Evolutionary conservation across 2,113 vertebrate genomes (phyloP).

Genomic region (Mus spicilegus): DNA sequence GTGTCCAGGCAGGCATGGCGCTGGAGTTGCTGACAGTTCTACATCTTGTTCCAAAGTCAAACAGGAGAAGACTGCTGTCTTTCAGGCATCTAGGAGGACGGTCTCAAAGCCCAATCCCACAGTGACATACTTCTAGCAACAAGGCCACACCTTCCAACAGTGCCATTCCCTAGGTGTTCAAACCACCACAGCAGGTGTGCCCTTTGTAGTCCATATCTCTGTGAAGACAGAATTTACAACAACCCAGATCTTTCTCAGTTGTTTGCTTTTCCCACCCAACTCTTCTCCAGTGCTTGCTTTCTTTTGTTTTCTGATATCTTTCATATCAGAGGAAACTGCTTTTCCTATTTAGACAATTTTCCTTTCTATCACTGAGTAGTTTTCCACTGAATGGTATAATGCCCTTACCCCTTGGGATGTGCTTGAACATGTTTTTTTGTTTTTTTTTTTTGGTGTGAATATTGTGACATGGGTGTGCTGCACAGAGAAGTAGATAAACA

Average conservation of each 20-base stretch:
- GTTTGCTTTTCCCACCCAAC: not conserved
- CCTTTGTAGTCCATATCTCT: not conserved
- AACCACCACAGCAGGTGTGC: no score
- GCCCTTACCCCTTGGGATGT: not conserved
- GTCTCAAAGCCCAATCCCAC: no score
- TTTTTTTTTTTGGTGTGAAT: slow-evolving; percentile 31
- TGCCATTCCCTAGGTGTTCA: no score
- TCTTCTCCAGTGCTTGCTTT: not conserved
- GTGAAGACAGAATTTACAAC: not conserved
- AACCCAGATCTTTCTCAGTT: not conserved
- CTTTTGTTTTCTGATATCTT: not conserved
- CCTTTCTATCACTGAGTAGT: slow-evolving; percentile 1
- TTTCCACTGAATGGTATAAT: not conserved
- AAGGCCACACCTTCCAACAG: no score
- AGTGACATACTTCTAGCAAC: no score
- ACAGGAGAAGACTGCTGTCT: no score
- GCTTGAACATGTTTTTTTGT: not conserved
- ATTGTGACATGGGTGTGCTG: slow-evolving; percentile 6
- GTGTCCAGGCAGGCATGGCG: no score
- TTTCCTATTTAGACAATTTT: not conserved
- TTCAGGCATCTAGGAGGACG: no score
- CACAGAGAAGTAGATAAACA: not conserved
- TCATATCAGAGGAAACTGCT: not conserved
- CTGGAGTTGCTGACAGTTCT: no score
- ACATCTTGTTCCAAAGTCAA: no score